Conservation (phyloP, 2,113 vertebrate species). For the Connochaetes taurinus region DNA sequence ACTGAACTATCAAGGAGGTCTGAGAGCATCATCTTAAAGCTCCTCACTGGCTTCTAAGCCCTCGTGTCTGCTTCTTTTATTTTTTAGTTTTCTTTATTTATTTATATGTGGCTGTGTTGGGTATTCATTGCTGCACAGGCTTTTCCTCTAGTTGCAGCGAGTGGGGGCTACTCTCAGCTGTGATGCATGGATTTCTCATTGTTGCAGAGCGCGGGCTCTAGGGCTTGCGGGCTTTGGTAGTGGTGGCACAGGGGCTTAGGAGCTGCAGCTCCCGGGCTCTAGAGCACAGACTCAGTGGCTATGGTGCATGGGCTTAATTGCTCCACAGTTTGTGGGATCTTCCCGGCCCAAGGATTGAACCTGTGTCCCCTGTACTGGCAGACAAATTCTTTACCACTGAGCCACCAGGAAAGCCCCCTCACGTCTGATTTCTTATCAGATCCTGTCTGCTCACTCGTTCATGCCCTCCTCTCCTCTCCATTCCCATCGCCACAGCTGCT, state of each 20-base stretch:
- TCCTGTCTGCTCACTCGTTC: not conserved
- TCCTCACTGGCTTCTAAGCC: not conserved
- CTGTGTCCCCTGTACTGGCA: not conserved
- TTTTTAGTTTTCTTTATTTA: not conserved
- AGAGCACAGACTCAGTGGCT: not conserved
- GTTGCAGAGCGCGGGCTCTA: not conserved
- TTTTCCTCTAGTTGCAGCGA: not conserved
- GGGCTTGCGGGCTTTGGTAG: not conserved
- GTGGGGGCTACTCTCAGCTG: not conserved
- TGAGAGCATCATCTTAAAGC: slow-evolving; percentile 5
- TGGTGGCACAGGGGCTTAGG: not conserved
- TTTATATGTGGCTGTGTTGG: not conserved
- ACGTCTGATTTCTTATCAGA: not conserved
- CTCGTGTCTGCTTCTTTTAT: not conserved
- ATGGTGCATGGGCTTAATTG: not conserved
- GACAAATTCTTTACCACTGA: not conserved
- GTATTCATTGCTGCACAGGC: not conserved
- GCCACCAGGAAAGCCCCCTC: not conserved
- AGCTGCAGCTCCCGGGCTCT: accelerated
- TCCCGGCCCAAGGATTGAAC: not conserved
- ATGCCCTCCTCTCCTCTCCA: not conserved
- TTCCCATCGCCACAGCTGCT: not conserved
- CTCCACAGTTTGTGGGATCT: not conserved
- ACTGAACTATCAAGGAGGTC: not conserved
- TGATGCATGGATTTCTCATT: not conserved